A percentile compares a stretch with the other conserved stretches of the same genome.
phyloP scores from a whole-genome alignment of 1,140 invertebrate genomes.

The Euborellia annulipes region DNA sequence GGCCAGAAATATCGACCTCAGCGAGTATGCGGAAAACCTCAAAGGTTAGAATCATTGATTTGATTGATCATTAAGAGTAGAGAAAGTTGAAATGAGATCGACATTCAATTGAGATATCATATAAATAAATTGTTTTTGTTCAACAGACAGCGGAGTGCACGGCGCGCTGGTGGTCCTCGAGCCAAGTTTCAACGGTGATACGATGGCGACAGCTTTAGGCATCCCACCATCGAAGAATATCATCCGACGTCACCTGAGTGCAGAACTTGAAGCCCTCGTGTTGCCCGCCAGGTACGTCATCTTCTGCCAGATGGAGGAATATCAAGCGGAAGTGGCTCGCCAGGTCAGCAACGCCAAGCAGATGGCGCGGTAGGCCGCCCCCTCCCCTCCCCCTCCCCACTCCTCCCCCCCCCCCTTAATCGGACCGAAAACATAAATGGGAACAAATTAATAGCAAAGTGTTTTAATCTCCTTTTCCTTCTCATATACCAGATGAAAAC shows the following conservation, averaged over 20 bases:
- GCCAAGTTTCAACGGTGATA: slow-evolving; percentile 82
- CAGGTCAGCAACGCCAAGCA: slow-evolving; percentile 15
- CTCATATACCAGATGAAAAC: no score
- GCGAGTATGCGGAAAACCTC: slow-evolving; percentile 86
- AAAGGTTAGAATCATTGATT: slow-evolving; percentile 43
- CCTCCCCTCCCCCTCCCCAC: not conserved
- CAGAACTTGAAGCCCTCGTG: slow-evolving; percentile 77
- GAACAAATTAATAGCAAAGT: no score
- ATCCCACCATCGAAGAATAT: slow-evolving; percentile 88
- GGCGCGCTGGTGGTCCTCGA: slow-evolving; percentile 83
- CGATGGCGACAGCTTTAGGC: slow-evolving; percentile 80
- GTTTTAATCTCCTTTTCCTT: no score
- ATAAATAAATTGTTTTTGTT: not conserved
- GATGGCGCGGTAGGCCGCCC: slow-evolving; percentile 5
- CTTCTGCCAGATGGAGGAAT: slow-evolving; percentile 61
- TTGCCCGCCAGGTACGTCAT: slow-evolving; percentile 78
- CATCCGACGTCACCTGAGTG: slow-evolving; percentile 73
- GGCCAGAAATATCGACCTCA: slow-evolving; percentile 82
- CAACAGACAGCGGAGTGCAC: slow-evolving; percentile 77
- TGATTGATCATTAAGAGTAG: not conserved
- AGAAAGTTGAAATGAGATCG: not conserved
- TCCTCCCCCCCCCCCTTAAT: not conserved
- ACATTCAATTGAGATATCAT: no score
- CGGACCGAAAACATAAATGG: no score
- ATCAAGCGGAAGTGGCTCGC: slow-evolving; percentile 42